phyloP scores from a whole-genome alignment of 1,140 invertebrate species.

The Drosophila sproati region DNA sequence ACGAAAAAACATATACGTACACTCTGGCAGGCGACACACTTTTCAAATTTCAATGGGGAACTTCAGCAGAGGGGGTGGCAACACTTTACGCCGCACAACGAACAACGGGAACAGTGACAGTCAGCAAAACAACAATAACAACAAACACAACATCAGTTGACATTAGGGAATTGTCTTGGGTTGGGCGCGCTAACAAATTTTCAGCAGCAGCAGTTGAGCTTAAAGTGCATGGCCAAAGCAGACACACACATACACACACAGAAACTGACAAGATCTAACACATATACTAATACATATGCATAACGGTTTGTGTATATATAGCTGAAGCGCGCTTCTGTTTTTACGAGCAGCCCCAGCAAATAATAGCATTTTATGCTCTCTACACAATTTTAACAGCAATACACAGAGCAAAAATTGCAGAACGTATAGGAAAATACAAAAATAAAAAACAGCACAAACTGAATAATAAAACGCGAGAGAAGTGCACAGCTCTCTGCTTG shows the following conservation, averaged over 20 bases:
- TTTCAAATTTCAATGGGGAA: slow-evolving; percentile 40
- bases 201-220: slow-evolving; percentile 62
- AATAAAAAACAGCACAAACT: not conserved
- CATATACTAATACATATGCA: slow-evolving; percentile 27
- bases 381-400: slow-evolving; percentile 37
- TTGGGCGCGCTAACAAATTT: slow-evolving; percentile 33
- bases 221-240: slow-evolving; percentile 62
- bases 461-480: slow-evolving; percentile 2
- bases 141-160: slow-evolving; percentile 39
- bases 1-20: slow-evolving; percentile 19
- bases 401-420: slow-evolving; percentile 28
- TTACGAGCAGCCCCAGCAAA: slow-evolving; percentile 53
- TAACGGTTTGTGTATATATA: not conserved
- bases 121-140: slow-evolving; percentile 20
- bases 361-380: slow-evolving; percentile 46
- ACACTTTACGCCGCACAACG: slow-evolving; percentile 5
- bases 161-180: slow-evolving; percentile 29
- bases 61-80: not conserved
- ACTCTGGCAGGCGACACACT: slow-evolving; percentile 43
- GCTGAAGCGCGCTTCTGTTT: slow-evolving; percentile 49
- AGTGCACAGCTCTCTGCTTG: not conserved
- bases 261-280: not conserved
- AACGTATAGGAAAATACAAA: not conserved
- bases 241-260: slow-evolving; percentile 33
- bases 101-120: slow-evolving; percentile 8